Base-by-base conservation (phyloP, 2,888 invertebrate genomes). In the Cephus spinipes region DNA sequence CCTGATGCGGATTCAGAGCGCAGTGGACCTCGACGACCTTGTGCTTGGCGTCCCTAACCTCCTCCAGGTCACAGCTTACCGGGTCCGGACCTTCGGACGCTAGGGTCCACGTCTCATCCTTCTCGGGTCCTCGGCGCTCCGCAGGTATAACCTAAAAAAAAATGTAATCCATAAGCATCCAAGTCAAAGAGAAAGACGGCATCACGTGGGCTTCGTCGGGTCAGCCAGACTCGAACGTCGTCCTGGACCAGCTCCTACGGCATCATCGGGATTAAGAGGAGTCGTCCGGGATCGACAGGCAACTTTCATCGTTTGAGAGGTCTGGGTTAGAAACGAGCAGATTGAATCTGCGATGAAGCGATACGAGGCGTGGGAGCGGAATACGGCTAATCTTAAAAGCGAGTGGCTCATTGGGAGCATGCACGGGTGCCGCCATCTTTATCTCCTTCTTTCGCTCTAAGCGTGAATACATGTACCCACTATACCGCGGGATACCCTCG, bases 81-180 rank as follows among this genome's bases (percentile, higher is more conserved):
- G 83, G 73, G 36, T 86, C 86, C 36, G 83, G 85, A 15, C 86
- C 83, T 23, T 91, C 90, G 36, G 86, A 82, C 4, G 89, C 86
- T 75, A 89, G 71, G 4, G 84, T 85, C 91, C 91, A 91, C 0
- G 89, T 91, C 69, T 91, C 91, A 3, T 90, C 90, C 75, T 89
- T 89, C 23, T 91, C 89, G 4, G 86, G 86, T 15, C 85, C 80
- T 34, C 89, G 88, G 12, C 90, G 89, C 73, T 91, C 91, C 15
- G 87, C 90, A 83, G 91, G 90, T 81, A 90, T 90, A 78, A 91
- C 91, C 91, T 91, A 86, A 0, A 85, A 87, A 87, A 35, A 74
- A 36, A 35, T 40, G 3, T 74, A 76, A 23, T 55, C 55, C 40
- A 33, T 55, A 31, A 32, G 3, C 15, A 32, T 71, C 71, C 9